phyloP scores from a whole-genome alignment of 2,797 vertebrate genomes.

The Typhlichthys subterraneus region DNA sequence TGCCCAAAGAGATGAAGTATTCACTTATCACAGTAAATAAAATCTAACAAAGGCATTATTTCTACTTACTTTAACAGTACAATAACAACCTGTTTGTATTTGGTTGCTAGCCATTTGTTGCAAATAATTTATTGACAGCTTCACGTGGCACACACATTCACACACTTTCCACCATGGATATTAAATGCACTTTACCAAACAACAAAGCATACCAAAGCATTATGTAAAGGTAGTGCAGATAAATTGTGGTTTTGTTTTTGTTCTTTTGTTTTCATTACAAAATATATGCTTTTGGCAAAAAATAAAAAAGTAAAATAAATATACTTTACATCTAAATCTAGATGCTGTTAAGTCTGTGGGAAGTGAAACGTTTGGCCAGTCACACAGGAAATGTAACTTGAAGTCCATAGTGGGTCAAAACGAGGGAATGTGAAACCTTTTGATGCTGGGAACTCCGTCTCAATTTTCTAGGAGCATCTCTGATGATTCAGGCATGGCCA shows the following conservation, averaged over 20 bases:
- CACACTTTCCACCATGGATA: conserved; percentile 2
- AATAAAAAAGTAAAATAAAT: not conserved
- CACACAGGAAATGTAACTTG: conserved; percentile 13
- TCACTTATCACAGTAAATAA: conserved; percentile 1
- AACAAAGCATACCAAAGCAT: too few species aligned
- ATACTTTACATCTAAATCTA: conserved; percentile 2
- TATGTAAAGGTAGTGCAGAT: not conserved
- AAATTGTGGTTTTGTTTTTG: conserved; percentile 18
- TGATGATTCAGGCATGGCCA: conserved; percentile 39
- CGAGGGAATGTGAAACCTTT: conserved; percentile 40
- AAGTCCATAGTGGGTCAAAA: conserved; percentile 18
- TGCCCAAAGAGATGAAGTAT: not conserved
- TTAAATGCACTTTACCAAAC: conserved; percentile 17
- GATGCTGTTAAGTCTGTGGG: not conserved
- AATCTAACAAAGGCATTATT: not conserved
- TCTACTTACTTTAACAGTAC: too few species aligned
- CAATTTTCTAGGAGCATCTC: conserved; percentile 26
- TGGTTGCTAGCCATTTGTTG: conserved; percentile 14
- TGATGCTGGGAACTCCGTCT: conserved; percentile 42
- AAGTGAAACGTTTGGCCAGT: conserved; percentile 4
- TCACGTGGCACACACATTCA: not conserved
- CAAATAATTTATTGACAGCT: conserved; percentile 12
- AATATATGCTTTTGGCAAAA: not conserved
- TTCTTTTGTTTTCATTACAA: not conserved
- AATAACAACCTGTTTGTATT: conserved; percentile 1